Evolutionary conservation across 2,888 invertebrate genomes (phyloP).

Genomic region (Amphipyra berbera): DNA sequence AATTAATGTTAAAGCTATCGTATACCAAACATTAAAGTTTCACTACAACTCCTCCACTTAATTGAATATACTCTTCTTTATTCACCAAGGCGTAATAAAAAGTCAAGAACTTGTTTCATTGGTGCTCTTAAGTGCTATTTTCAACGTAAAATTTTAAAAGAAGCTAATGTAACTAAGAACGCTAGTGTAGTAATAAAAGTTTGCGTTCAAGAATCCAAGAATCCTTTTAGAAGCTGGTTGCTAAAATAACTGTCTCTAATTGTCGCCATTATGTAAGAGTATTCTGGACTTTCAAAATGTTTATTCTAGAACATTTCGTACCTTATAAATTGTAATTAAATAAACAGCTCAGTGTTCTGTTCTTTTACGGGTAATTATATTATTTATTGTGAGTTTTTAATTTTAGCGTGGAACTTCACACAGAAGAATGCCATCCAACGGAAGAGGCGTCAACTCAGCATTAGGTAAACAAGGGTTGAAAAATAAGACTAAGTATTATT

Average conservation of each 20-base stretch:
- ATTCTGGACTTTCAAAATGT: conserved; percentile 6
- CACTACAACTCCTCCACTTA: conserved; percentile 28
- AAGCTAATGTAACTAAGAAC: conserved; percentile 44
- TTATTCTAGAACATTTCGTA: conserved; percentile 7
- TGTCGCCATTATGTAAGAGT: conserved; percentile 25
- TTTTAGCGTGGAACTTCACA: too few relatives aligned
- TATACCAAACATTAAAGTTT: conserved; percentile 27
- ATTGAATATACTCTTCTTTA: conserved; percentile 46
- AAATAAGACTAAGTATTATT: too few relatives aligned
- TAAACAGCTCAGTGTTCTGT: too few relatives aligned
- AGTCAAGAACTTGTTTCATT: conserved; percentile 31
- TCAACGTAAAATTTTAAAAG: conserved; percentile 40
- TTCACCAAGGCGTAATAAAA: conserved; percentile 44
- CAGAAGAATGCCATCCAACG: too few relatives aligned
- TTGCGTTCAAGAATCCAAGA: conserved; percentile 18
- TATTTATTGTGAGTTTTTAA: too few relatives aligned
- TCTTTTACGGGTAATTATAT: too few relatives aligned
- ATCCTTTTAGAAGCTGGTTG: conserved; percentile 14
- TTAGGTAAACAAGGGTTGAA: too few relatives aligned
- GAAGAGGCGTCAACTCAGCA: too few relatives aligned
- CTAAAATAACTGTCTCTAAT: conserved; percentile 33
- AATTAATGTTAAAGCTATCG: conserved; percentile 22
- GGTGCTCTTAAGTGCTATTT: conserved; percentile 42
- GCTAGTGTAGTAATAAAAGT: conserved; percentile 44
- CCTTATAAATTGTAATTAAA: background rate